A percentile compares a stretch with the other conserved stretches of the same genome.
These are phyloP conservation scores for Sebastes itinus DNA, from an alignment of 2,797 vertebrate genomes.

Conservation along the genomic window DNA sequence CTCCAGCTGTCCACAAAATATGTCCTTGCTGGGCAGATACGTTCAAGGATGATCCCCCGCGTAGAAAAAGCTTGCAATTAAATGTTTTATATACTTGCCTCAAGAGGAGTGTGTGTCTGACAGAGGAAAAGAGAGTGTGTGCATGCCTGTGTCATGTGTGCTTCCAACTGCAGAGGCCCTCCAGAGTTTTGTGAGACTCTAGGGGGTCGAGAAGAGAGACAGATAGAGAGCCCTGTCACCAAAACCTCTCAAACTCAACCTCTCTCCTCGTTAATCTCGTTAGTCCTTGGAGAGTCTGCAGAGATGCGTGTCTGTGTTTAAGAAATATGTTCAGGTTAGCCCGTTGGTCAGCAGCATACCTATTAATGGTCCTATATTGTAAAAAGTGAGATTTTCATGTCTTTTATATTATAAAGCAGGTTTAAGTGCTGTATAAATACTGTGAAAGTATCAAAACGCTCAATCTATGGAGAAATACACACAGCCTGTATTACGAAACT, in stretches of 20 bases:
- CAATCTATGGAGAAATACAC: no score
- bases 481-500: no score
- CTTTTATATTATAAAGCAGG: no score
- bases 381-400: no score
- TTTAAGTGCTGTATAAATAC: no score
- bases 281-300: conserved; percentile 26
- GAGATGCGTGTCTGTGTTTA: conserved; percentile 4
- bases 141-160: conserved; percentile 34
- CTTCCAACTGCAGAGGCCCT: conserved; percentile 41
- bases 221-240: conserved; percentile 52
- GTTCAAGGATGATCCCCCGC: conserved; percentile 59
- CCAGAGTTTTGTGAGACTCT: conserved; percentile 60
- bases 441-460: no score
- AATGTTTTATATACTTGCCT: conserved; percentile 68
- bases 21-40: conserved; percentile 49
- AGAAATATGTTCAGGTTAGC: conserved; percentile 5
- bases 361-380: neutral
- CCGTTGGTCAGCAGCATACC: neutral
- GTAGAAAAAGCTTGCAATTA: conserved; percentile 57
- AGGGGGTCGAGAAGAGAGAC: conserved; percentile 46
- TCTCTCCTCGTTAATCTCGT: conserved; percentile 48
- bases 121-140: conserved; percentile 8
- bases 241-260: conserved; percentile 31
- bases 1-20: conserved; percentile 73
- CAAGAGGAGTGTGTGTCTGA: conserved; percentile 53